A percentile compares a stretch with the other conserved stretches of the same genome.
phyloP scores from a whole-genome alignment of 1,140 invertebrate species.

The Drosophila kurseongensis region DNA sequence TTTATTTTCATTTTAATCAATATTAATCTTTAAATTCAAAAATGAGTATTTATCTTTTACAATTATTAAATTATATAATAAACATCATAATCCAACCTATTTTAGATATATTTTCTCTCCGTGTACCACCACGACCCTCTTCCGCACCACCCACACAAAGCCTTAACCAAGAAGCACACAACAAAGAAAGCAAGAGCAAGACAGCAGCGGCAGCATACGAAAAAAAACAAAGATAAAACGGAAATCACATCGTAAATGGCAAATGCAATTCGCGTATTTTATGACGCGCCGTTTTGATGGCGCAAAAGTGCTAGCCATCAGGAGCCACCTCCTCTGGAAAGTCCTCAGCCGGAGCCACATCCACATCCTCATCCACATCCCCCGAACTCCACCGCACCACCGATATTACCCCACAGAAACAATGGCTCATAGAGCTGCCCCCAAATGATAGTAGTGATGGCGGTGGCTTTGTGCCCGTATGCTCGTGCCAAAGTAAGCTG shows the following conservation, averaged over 20 bases:
- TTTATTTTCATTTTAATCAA: too few relatives aligned
- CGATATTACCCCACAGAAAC: conserved; percentile 33
- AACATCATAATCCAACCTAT: too few relatives aligned
- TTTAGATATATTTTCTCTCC: not conserved
- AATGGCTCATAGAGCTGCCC: conserved; percentile 49
- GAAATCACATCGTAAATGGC: conserved; percentile 77
- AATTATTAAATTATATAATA: too few relatives aligned
- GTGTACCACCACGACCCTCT: conserved; percentile 3
- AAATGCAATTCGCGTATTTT: conserved; percentile 84
- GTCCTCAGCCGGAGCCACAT: conserved; percentile 15
- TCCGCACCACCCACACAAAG: conserved; percentile 32
- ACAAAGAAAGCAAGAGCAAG: conserved; percentile 47
- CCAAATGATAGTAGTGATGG: conserved; percentile 53
- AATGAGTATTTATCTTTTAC: not conserved
- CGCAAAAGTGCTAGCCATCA: conserved; percentile 72
- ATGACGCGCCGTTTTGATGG: conserved; percentile 79
- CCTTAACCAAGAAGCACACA: conserved; percentile 41
- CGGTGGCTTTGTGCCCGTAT: conserved; percentile 19
- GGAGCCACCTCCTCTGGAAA: conserved; percentile 21
- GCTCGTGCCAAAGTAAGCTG: conserved; percentile 56
- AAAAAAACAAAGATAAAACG: conserved; percentile 45
- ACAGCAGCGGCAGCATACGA: conserved; percentile 33
- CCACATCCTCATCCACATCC: conserved; percentile 1
- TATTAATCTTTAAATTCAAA: too few relatives aligned
- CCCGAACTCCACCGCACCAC: not conserved